Evolutionary conservation across 1,140 invertebrate species (phyloP).

Genomic region (Ridgeia piscesae): DNA sequence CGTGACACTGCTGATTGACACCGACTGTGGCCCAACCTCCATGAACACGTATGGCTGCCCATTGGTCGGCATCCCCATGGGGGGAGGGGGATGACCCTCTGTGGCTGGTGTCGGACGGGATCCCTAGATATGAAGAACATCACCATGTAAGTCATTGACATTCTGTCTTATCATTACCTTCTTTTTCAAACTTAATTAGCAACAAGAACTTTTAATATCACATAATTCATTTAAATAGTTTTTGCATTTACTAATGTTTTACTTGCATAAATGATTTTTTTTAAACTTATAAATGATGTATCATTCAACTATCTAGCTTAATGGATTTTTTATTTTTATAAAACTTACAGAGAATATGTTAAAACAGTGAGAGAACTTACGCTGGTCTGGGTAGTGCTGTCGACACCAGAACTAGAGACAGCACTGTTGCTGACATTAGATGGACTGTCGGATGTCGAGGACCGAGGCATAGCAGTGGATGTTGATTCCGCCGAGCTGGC

Average conservation of each 20-base stretch:
- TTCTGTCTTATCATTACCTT: too few relatives aligned
- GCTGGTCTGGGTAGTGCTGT: not conserved
- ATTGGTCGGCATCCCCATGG: not conserved
- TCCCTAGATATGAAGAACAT: not conserved
- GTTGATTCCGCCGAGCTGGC: not conserved
- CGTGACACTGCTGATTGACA: conserved; percentile 64
- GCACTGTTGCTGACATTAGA: not conserved
- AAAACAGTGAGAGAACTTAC: not conserved
- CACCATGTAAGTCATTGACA: too few relatives aligned
- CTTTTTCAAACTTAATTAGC: too few relatives aligned
- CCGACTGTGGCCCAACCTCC: conserved; percentile 69
- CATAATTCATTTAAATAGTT: too few relatives aligned
- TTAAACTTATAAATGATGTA: too few relatives aligned
- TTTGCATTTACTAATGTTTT: too few relatives aligned
- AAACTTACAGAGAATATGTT: not conserved
- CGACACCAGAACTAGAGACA: not conserved
- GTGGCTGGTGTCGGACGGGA: not conserved
- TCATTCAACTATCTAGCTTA: too few relatives aligned
- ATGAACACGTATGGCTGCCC: conserved; percentile 66
- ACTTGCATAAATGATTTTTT: too few relatives aligned
- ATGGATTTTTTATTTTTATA: too few relatives aligned
- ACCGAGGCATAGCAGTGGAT: not conserved
- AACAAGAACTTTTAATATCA: too few relatives aligned
- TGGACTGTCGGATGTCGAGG: not conserved
- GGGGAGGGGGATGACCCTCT: conserved; percentile 5